A percentile compares a stretch with the other conserved stretches of the same genome.
Evolutionary conservation across 2,888 invertebrate species (phyloP).

Genomic region (Euphydryas editha): DNA sequence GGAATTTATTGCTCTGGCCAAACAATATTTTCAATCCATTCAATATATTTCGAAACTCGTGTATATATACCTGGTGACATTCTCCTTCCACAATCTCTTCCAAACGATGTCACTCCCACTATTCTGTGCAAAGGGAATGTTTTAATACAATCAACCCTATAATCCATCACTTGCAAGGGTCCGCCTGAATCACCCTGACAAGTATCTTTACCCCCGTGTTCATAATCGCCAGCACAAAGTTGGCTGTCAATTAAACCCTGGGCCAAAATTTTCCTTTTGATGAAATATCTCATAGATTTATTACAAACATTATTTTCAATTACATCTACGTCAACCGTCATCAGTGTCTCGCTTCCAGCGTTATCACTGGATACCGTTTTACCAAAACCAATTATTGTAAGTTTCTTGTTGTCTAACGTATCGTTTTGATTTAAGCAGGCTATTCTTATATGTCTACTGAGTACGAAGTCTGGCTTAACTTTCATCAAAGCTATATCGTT

Average conservation of each 20-base stretch:
- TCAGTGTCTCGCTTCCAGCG: constrained; percentile 71
- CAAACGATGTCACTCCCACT: constrained; percentile 81
- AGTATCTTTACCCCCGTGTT: constrained; percentile 73
- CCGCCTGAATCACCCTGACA: constrained; percentile 81
- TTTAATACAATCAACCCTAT: constrained; percentile 64
- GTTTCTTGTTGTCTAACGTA: constrained; percentile 52
- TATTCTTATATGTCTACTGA: constrained; percentile 83
- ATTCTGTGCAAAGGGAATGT: constrained; percentile 73
- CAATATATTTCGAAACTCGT: constrained; percentile 70
- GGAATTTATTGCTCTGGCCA: constrained; percentile 61
- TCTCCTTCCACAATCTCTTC: constrained; percentile 78
- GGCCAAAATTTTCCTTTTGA: constrained; percentile 61
- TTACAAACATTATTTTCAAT: constrained; percentile 65
- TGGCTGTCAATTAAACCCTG: constrained; percentile 67
- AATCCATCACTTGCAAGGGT: constrained; percentile 70
- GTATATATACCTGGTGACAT: constrained; percentile 82
- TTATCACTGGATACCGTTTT: constrained; percentile 73
- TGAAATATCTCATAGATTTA: constrained; percentile 67
- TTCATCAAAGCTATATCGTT: constrained; percentile 87
- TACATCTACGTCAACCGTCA: constrained; percentile 76
- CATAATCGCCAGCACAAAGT: constrained; percentile 76
- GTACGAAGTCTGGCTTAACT: constrained; percentile 72
- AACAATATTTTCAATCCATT: constrained; percentile 78
- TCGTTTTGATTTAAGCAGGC: constrained; percentile 81
- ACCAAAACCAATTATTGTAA: constrained; percentile 87